phyloP scores from a whole-genome alignment of 1,140 invertebrate species.

The Eriocheir sinensis region DNA sequence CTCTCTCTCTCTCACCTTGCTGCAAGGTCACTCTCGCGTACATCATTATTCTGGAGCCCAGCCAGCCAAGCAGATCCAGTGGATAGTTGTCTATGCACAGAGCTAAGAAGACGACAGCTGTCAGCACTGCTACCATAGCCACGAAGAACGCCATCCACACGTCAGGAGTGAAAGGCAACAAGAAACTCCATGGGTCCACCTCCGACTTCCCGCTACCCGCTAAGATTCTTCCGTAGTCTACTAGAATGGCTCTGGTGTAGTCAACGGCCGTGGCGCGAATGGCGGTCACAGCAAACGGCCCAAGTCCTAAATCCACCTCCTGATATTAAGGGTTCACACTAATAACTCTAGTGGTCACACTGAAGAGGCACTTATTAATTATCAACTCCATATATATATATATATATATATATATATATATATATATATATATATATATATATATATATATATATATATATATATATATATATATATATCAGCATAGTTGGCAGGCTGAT shows the following conservation, averaged over 20 bases:
- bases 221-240: slow-evolving; percentile 48
- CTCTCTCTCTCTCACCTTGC: slow-evolving; percentile 34
- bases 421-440: too few relatives aligned
- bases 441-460: too few relatives aligned
- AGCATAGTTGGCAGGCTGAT: too few relatives aligned
- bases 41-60: background rate
- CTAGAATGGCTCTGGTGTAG: slow-evolving; percentile 45
- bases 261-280: slow-evolving; percentile 37
- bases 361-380: too few relatives aligned
- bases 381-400: too few relatives aligned
- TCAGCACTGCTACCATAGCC: background rate
- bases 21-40: slow-evolving; percentile 27
- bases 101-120: background rate
- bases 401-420: too few relatives aligned
- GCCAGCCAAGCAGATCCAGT: background rate
- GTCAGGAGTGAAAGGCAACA: slow-evolving; percentile 41
- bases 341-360: too few relatives aligned
- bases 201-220: slow-evolving; percentile 6
- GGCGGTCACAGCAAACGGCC: slow-evolving; percentile 48
- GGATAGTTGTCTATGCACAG: background rate
- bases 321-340: too few relatives aligned
- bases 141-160: slow-evolving; percentile 32
- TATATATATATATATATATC: too few relatives aligned
- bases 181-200: slow-evolving; percentile 54
- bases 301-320: slow-evolving; percentile 45